These are phyloP conservation scores for Ptilorrhoa leucosticta DNA, from an alignment of 2,113 vertebrate species.

Conservation along the genomic window DNA sequence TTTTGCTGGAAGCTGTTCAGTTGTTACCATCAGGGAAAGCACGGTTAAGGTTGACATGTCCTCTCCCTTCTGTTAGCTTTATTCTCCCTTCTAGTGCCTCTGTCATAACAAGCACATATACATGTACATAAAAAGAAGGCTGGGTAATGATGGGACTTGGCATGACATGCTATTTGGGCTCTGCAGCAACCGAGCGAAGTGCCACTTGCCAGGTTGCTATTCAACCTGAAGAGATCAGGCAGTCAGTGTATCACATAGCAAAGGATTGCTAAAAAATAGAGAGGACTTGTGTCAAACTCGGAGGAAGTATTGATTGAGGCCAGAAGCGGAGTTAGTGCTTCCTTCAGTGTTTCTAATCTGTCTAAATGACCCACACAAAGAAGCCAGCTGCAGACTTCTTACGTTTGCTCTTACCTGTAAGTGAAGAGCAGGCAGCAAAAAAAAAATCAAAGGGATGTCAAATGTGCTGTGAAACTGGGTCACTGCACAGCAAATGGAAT, in stretches of 20 bases:
- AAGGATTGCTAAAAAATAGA: slow-evolving; percentile 57
- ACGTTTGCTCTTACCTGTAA: neutral
- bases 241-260: neutral
- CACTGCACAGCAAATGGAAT: slow-evolving; percentile 51
- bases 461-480: slow-evolving; percentile 64
- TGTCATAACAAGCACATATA: neutral
- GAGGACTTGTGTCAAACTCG: slow-evolving; percentile 38
- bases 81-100: neutral
- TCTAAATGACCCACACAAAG: slow-evolving; percentile 21
- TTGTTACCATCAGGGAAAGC: neutral
- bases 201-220: slow-evolving; percentile 42
- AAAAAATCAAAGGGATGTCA: slow-evolving; percentile 53
- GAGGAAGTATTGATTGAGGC: slow-evolving; percentile 49
- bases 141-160: slow-evolving; percentile 3
- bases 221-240: slow-evolving; percentile 43
- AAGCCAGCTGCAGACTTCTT: slow-evolving; percentile 15
- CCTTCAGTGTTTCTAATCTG: slow-evolving; percentile 51
- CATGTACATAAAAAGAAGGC: neutral
- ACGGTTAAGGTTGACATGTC: neutral
- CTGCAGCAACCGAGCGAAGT: slow-evolving; percentile 44
- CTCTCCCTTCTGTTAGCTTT: slow-evolving; percentile 32
- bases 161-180: slow-evolving; percentile 12
- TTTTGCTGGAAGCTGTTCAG: slow-evolving; percentile 46
- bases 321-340: slow-evolving; percentile 31
- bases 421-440: slow-evolving; percentile 24